Evolutionary conservation across 2,797 vertebrate genomes (phyloP).

Genomic region (Danio choprae): DNA sequence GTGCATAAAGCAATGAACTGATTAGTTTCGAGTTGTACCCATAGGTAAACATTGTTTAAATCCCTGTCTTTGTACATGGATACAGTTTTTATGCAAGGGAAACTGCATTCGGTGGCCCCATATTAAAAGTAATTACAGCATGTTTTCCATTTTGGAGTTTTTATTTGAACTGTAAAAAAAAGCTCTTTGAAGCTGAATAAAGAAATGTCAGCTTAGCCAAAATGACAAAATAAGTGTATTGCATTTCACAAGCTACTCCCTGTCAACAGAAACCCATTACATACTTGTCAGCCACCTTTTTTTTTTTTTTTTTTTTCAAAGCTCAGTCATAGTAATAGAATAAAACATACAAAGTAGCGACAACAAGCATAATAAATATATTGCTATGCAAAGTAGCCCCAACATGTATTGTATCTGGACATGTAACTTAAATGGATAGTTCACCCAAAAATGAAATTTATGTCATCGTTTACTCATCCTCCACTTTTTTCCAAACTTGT

Average conservation of each 20-base stretch:
- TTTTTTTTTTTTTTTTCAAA: neutral
- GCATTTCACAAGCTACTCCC: slow-evolving; percentile 1
- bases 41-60: slow-evolving; percentile 8
- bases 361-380: neutral
- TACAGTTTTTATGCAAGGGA: neutral
- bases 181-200: slow-evolving; percentile 36
- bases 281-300: slow-evolving; percentile 11
- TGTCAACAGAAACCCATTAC: slow-evolving; percentile 2
- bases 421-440: neutral
- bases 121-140: slow-evolving; percentile 17
- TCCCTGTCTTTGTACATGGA: slow-evolving; percentile 1
- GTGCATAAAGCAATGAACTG: neutral
- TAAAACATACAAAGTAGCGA: neutral
- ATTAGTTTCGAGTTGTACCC: neutral
- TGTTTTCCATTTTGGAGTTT: slow-evolving; percentile 12
- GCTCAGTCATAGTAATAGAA: neutral
- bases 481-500: no score
- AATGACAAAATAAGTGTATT: slow-evolving; percentile 3
- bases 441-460: no score
- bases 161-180: slow-evolving; percentile 28
- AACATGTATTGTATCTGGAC: neutral
- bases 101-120: neutral
- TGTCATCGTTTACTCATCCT: no score
- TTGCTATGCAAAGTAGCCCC: neutral
- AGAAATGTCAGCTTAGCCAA: slow-evolving; percentile 29